Evolutionary conservation across 2,113 vertebrate species (phyloP).

Genomic region (Eidolon helvum): DNA sequence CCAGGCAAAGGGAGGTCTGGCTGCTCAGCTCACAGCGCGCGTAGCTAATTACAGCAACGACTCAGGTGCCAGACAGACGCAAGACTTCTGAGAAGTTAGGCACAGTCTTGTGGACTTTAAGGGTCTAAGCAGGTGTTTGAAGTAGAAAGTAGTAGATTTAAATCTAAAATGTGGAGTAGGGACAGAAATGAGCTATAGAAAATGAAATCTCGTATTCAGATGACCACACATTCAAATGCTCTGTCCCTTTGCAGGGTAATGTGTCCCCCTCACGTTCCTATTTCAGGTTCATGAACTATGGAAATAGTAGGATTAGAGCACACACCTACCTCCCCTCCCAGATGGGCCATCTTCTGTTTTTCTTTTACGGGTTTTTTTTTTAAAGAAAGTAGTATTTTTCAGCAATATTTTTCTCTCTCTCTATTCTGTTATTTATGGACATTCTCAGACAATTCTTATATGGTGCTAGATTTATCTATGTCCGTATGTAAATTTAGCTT

Average conservation of each 20-base stretch:
- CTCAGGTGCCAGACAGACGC: background rate
- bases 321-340: no score
- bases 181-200: background rate
- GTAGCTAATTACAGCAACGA: background rate
- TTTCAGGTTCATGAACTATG: background rate
- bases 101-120: background rate
- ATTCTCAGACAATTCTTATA: background rate
- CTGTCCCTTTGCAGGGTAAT: background rate
- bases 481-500: background rate
- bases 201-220: background rate
- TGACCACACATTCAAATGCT: background rate
- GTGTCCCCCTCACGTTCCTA: background rate
- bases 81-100: background rate
- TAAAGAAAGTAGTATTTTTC: background rate
- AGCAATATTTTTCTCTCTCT: no score
- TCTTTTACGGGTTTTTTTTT: background rate
- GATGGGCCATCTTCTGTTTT: background rate
- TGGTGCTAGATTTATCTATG: background rate
- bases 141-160: background rate
- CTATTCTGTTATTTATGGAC: fast-evolving
- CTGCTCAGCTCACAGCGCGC: no score
- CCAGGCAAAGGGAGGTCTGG: background rate
- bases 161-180: background rate
- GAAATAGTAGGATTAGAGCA: background rate
- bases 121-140: background rate